Percentiles rank a stretch among this genome's conserved stretches.
Evolutionary conservation across 2,888 invertebrate genomes (phyloP).

Genomic region (Physocephala rufipes): DNA sequence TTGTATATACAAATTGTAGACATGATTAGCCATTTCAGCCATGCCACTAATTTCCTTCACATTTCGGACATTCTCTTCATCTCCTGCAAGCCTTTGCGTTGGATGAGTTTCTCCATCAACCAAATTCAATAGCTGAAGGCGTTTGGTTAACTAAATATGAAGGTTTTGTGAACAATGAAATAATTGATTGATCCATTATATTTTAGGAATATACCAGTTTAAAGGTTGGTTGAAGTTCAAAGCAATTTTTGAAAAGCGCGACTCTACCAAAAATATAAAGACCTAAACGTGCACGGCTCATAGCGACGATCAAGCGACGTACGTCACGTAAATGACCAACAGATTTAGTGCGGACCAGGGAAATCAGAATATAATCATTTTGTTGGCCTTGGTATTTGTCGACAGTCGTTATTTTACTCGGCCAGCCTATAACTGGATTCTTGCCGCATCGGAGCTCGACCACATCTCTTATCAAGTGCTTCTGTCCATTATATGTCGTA

Average conservation of each 20-base stretch:
- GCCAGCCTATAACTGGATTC: slow-evolving; percentile 94
- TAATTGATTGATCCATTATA: background rate
- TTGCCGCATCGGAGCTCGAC: slow-evolving; percentile 91
- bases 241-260: slow-evolving; percentile 93
- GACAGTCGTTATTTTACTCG: slow-evolving; percentile 93
- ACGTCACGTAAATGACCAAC: slow-evolving; percentile 99
- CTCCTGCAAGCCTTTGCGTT: slow-evolving; percentile 70
- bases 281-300: slow-evolving; percentile 96
- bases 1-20: slow-evolving; percentile 89
- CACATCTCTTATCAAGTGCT: slow-evolving; percentile 95
- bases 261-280: slow-evolving; percentile 95
- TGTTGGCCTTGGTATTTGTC: slow-evolving; percentile 99
- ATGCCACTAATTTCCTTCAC: slow-evolving; percentile 69
- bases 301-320: slow-evolving; percentile 94
- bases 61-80: slow-evolving; percentile 61
- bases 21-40: slow-evolving; percentile 95
- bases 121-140: slow-evolving; percentile 83
- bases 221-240: slow-evolving; percentile 95
- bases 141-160: slow-evolving; percentile 75
- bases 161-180: background rate
- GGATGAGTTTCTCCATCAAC: slow-evolving; percentile 84
- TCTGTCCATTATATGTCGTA: slow-evolving; percentile 99
- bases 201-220: slow-evolving; percentile 72
- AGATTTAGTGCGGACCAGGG: slow-evolving; percentile 92
- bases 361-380: slow-evolving; percentile 97